A percentile compares a stretch with the other conserved stretches of the same genome.
Conservation (phyloP, 2,113 vertebrate genomes). For the Seriola rivoliana region DNA sequence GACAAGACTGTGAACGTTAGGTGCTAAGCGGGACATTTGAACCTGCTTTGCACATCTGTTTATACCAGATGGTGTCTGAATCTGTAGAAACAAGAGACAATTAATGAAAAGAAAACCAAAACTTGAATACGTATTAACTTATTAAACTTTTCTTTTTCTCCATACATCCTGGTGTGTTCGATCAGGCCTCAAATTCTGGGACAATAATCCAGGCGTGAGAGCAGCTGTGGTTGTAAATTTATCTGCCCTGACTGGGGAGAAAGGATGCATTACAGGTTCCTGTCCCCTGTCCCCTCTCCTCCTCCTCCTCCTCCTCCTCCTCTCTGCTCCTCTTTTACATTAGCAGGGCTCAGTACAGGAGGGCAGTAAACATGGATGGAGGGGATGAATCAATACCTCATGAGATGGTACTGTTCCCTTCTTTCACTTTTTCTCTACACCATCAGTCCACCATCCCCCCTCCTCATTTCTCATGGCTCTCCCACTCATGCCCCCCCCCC, state of each 20-base stretch:
- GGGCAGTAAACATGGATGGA: conserved; percentile 36
- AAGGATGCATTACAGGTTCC: conserved; percentile 43
- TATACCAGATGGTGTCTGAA: neutral
- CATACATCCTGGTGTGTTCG: conserved; percentile 1
- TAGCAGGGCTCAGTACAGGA: neutral
- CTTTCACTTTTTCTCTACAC: conserved; percentile 29
- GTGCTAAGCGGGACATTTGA: neutral
- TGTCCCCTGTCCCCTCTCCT: conserved; percentile 7
- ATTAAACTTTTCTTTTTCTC: conserved; percentile 13
- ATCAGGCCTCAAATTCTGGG: neutral
- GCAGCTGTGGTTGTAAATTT: conserved; percentile 56
- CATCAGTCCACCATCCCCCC: conserved; percentile 38
- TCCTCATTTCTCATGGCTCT: conserved; percentile 18
- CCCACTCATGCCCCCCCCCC: neutral
- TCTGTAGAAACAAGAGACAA: neutral
- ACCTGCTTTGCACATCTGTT: conserved; percentile 12
- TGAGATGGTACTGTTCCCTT: conserved; percentile 35
- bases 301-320: conserved; percentile 6
- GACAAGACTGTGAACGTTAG: neutral
- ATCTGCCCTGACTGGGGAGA: conserved; percentile 22
- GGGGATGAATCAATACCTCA: conserved; percentile 63
- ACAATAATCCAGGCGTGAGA: neutral
- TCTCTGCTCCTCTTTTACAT: conserved; percentile 38
- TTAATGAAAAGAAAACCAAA: conserved; percentile 5
- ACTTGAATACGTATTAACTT: conserved; percentile 3